phyloP scores from a whole-genome alignment of 1,140 invertebrate genomes.

The Zaprionus kolodkinae region DNA sequence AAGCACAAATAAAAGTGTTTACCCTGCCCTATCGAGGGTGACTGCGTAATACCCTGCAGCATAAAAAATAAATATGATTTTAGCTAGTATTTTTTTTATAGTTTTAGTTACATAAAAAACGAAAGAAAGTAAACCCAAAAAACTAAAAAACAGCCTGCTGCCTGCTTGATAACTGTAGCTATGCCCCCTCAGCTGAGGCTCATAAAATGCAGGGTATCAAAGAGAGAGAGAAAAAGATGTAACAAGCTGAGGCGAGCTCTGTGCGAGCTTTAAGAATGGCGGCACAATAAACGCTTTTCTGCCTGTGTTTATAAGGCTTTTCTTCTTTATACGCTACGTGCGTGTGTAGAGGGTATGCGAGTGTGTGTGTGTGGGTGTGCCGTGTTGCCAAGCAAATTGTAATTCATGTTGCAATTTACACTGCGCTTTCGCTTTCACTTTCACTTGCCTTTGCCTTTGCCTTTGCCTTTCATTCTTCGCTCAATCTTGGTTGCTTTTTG shows the following conservation, averaged over 20 bases:
- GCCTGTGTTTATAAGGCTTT: constrained; percentile 35
- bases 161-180: neutral
- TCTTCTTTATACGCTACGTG: constrained; percentile 19
- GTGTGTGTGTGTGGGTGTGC: neutral
- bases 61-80: neutral
- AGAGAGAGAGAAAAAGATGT: constrained; percentile 13
- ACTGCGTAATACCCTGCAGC: constrained; percentile 12
- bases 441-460: constrained; percentile 7
- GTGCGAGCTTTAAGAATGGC: constrained; percentile 29
- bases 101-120: neutral
- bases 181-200: neutral
- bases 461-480: constrained; percentile 18
- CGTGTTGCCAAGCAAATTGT: constrained; percentile 56
- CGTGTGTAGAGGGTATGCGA: neutral
- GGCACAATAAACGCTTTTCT: constrained; percentile 44
- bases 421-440: constrained; percentile 67
- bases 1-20: constrained; percentile 8
- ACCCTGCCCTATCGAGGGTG: neutral
- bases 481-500: constrained; percentile 26
- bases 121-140: neutral
- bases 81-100: neutral
- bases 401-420: constrained; percentile 75
- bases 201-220: constrained; percentile 18
- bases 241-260: constrained; percentile 16
- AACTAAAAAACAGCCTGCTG: neutral